Evolutionary conservation across 2,888 invertebrate species (phyloP), one percentile per base, ranked within the genome.

Genomic region (Drosophila recens): DNA sequence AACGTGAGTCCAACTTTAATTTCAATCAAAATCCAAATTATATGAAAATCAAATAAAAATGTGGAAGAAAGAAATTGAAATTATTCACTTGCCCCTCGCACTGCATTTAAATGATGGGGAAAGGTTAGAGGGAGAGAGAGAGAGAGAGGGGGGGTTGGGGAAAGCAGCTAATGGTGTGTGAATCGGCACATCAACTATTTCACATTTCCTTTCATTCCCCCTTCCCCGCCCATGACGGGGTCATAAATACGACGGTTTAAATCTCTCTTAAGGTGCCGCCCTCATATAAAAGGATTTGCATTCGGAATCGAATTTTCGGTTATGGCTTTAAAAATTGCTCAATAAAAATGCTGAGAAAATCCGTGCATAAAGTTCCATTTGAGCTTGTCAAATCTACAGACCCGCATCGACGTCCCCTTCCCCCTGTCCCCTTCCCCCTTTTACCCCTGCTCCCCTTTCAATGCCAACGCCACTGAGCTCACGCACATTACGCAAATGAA

Each of bases 401-500:
- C 64, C 69, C 59, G 48, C 62, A 62, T 53, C 34, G 36, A 30
- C 3, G 3, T 13, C 10, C 36, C 30, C 27, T 3, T 11, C 15
- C 0, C 13, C 17, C n/a, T n/a, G 6, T 11, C 8, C 30, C 20
- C 20, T 30, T 0, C n/a, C 8, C 30, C 23, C 23, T 11, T 2
- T 5, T 6, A 8, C 33, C 33, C 8, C 40, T 15, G 3, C 15
- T 15, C 20, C 27, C 27, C 27, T 13, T 23, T 23, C 23, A 52
- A 11, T n/a, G 20, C 34, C 38, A 20, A 17, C 36, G 5, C 33
- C 20, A 11, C 54, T 65, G 57, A 70, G 69, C 69, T 67, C 52
- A 53, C 68, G 83, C 87, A 83, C 87, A 87, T 87, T 87, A 87
- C 79, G 90, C 82, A 87, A 90, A 89, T 90, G 90, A 87, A 81